Evolutionary conservation across 2,888 invertebrate species (phyloP).

Genomic region (Calameuta pallipes): DNA sequence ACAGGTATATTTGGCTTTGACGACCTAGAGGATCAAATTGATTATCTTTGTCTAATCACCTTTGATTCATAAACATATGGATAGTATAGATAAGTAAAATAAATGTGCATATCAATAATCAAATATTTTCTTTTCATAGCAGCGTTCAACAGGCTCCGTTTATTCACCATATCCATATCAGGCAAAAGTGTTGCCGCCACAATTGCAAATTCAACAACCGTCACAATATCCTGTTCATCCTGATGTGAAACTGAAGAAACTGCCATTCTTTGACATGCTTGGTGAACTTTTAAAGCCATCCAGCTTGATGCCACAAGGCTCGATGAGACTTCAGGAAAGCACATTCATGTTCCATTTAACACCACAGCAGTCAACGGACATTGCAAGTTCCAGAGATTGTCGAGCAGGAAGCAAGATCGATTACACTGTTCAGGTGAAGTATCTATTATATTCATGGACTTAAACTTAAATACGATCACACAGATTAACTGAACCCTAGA

Average conservation of each 20-base stretch:
- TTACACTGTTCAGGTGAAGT: slow-evolving; percentile 73
- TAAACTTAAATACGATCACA: no score
- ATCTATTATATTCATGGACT: no score
- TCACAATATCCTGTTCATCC: slow-evolving; percentile 84
- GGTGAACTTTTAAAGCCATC: slow-evolving; percentile 91
- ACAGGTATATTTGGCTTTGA: slow-evolving; percentile 42
- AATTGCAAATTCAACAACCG: slow-evolving; percentile 52
- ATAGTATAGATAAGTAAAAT: not conserved
- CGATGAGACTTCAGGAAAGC: slow-evolving; percentile 82
- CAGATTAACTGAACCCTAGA: no score
- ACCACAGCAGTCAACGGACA: slow-evolving; percentile 92
- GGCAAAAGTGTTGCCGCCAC: slow-evolving; percentile 49
- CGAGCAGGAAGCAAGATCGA: slow-evolving; percentile 76
- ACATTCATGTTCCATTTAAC: slow-evolving; percentile 90
- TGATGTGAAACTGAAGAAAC: slow-evolving; percentile 89
- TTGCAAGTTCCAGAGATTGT: slow-evolving; percentile 83
- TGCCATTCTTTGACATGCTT: slow-evolving; percentile 93
- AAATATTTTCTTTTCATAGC: slow-evolving; percentile 17
- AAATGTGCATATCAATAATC: not conserved
- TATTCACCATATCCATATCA: slow-evolving; percentile 54
- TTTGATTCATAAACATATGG: not conserved
- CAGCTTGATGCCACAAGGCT: slow-evolving; percentile 79
- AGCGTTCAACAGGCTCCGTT: slow-evolving; percentile 45
- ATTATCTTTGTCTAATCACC: not conserved
- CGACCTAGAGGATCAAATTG: not conserved